Evolutionary conservation across 2,797 vertebrate species (phyloP), one percentile per base, ranked within the genome.

Genomic region (Myotis vivesi): DNA sequence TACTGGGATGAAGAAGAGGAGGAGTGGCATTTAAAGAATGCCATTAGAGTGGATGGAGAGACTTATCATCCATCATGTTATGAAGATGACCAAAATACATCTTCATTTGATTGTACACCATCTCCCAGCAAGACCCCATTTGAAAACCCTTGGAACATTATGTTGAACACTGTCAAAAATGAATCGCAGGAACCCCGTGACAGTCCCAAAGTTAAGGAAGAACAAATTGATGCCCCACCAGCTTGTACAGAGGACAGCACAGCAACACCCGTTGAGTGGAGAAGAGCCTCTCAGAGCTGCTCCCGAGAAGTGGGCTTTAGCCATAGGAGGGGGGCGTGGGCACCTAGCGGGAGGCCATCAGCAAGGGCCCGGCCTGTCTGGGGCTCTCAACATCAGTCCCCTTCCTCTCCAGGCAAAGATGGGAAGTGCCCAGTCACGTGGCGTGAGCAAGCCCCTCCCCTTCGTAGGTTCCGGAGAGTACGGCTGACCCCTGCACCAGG

Each of bases 271-370:
- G 44, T 15, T 23, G 11, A 44, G 79, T 10, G 5, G 64, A 69
- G 30, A 30, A n/a, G 3, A 23, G 49, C 55, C 25, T 71, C 33
- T 30, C 25, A 8, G 64, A 62, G 49, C n/a, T 33, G 87, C 62
- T 69, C 33, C 44, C 2, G 3, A 2, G 20, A 51, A 28, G 8
- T 1, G 0, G 7, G 64, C 36, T 22, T 12, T 6, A n/a, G n/a
- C 30, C 17, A 30, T 4, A 0, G 84, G 44, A 55, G 16, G 8
- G 59, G 38, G 30, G 71, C 3, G 20, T 0, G 15, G 41, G 62
- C 3, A 19, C 30, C 8, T 2, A 57, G 28, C 1, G 41, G 30
- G 72, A 49, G 41, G 76, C 38, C 76, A 57, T 44, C 30, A 30
- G 51, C 64, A 77, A 73, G 72, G 25, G 55, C n/a, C 44, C 44